Evolutionary conservation across 2,797 vertebrate species (phyloP), one percentile per base, ranked within the genome.

Genomic region (Crocidura indochinensis): DNA sequence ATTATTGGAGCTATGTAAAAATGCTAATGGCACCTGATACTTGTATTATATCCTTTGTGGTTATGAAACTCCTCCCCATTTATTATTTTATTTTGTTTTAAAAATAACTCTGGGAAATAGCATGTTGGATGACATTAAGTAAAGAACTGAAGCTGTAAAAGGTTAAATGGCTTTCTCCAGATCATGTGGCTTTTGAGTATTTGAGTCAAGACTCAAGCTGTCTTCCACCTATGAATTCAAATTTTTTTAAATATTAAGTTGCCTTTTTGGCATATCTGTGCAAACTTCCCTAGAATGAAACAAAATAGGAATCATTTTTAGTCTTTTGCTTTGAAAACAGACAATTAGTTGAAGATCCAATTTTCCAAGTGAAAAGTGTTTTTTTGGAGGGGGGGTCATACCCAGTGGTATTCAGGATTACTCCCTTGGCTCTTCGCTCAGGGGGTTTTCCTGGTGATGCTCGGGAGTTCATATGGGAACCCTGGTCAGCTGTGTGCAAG

Each of bases 71-170:
- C 65, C 74, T 67, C 81, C 10, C 44, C 7, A 65, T 79, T 90
- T 38, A 68, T 88, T 68, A 64, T 93, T 90, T 92, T 84, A 84
- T 81, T 92, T 76, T 29, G 46, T 84, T 84, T 93, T 89, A 67
- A 80, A 8, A 75, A 22, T 68, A 81, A 74, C 26, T 75, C 46
- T 79, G 62, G 78, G 73, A 90, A 96, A 84, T 81, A 88, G 44
- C 22, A 15, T 86, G 31, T 79, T 85, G 38, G 72, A 20, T 88
- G 56, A 46, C 46, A 49, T 81, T 88, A 80, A 74, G 38, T 90
- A 87, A 89, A 82, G 76, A 93, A 78, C 9, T 44, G 38, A 92
- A 64, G 27, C 29, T 85, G 75, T 78, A 20, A 38, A 81, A 89
- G 31, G 56, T 74, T 82, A 53, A 75, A 46, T 86, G 51, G 14